Base-by-base conservation (phyloP, 2,888 invertebrate genomes). In the Onthophagus sagittarius region DNA sequence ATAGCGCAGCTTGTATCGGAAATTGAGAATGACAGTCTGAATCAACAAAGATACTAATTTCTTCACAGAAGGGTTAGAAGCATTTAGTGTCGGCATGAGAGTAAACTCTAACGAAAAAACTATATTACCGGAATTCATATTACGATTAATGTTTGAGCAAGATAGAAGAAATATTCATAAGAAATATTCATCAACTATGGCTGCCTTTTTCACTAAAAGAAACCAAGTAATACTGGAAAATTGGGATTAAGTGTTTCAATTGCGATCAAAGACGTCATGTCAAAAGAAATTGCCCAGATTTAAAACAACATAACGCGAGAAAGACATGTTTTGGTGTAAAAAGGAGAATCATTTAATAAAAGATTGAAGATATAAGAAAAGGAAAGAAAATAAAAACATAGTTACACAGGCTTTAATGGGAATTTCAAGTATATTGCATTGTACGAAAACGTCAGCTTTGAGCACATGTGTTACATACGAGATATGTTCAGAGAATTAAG, bases 81-180 rank as follows among this genome's bases (percentile, higher is more conserved):
- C 81, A 84, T 78, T 84, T 84, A 73, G 75, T 83, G n/a, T n/a
- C n/a, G 0, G 82, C 77, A 14, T 80, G 79, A 78, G 79, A 80
- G 72, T 78, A 78, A 2, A 77, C 76, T 11, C 70, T 73, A 1
- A 72, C 71, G 13, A 63, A 72, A 6, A 74, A 79, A 9, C 74
- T 71, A 79, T 73, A 1, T 65, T 80, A n/a, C 76, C 73, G 71
- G 77, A 77, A n/a, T 71, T 79, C 13, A 76, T 76, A 11, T 71
- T 76, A 11, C 53, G 79, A 32, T 69, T 80, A 53, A 73, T 77
- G 63, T 73, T 77, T 76, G 11, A 72, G 76, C 32, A 14, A 73
- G 14, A 14, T 23, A 15, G 14, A 64, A 14, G n/a, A n/a, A n/a
- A n/a, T n/a, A n/a, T n/a, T n/a, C n/a, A 23, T 64, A 64, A 64